Evolutionary conservation across 2,888 invertebrate species (phyloP).

Genomic region (Trichopoda pennipes): DNA sequence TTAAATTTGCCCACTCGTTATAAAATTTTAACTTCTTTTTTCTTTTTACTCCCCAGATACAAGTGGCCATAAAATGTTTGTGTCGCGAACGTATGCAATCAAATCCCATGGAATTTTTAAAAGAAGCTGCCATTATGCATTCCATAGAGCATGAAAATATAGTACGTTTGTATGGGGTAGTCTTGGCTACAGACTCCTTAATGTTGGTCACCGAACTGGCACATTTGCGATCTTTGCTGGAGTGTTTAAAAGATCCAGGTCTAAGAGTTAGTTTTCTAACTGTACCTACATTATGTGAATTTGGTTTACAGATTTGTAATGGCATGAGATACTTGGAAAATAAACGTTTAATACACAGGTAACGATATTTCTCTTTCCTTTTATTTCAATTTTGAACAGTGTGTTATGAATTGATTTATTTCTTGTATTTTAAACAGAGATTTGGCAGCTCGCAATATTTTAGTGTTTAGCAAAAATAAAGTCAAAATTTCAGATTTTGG

Average conservation of each 20-base stretch:
- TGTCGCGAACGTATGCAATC: slow-evolving; percentile 97
- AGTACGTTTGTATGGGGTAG: slow-evolving; percentile 98
- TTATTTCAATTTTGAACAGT: not conserved
- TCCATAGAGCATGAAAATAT: slow-evolving; percentile 98
- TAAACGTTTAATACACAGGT: slow-evolving; percentile 97
- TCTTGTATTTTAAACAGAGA: slow-evolving; percentile 87
- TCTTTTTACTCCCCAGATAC: slow-evolving; percentile 84
- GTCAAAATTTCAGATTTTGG: slow-evolving; percentile 99
- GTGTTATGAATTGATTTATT: not conserved
- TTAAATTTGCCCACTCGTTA: no score
- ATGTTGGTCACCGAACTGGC: slow-evolving; percentile 95
- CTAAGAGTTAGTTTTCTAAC: slow-evolving; percentile 93
- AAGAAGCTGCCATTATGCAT: slow-evolving; percentile 99
- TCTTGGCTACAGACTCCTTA: slow-evolving; percentile 93
- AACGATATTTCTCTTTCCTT: no score
- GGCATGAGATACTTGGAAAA: slow-evolving; percentile 99
- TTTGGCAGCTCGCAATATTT: slow-evolving; percentile 97
- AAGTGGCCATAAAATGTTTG: slow-evolving; percentile 98
- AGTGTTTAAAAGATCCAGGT: slow-evolving; percentile 96
- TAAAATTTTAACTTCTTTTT: not conserved
- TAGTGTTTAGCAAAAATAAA: slow-evolving; percentile 97
- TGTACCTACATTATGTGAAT: slow-evolving; percentile 95
- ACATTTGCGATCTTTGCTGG: slow-evolving; percentile 94
- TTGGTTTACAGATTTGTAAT: slow-evolving; percentile 96
- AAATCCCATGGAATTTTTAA: slow-evolving; percentile 97